Percentiles rank a stretch among this genome's conserved stretches.
phyloP scores from a whole-genome alignment of 2,888 invertebrate genomes.

The Meiosimyza platycephala region DNA sequence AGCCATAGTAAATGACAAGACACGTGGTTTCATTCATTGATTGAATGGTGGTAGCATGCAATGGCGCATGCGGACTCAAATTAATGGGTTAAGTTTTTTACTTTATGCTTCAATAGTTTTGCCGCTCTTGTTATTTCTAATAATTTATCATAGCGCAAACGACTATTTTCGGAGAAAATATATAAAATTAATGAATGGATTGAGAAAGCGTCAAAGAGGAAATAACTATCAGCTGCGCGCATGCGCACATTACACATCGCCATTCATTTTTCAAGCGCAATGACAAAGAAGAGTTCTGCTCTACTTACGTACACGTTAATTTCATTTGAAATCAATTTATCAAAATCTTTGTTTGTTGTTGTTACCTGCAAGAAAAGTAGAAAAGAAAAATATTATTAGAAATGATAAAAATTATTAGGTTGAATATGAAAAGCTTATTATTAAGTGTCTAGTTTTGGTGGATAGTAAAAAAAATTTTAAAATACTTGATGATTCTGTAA shows the following conservation, averaged over 20 bases:
- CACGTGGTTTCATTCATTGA: background rate
- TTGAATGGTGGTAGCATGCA: background rate
- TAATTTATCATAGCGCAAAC: background rate
- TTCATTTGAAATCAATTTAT: constrained; percentile 6
- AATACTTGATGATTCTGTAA: no score
- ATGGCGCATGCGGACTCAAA: background rate
- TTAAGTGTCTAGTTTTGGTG: background rate
- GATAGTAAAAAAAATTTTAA: no score
- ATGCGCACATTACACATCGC: background rate
- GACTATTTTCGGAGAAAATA: background rate
- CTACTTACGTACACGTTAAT: background rate
- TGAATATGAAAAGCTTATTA: background rate
- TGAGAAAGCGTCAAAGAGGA: background rate
- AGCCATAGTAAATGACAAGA: no score
- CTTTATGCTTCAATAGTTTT: background rate
- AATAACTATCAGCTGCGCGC: background rate
- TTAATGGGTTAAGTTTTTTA: constrained; percentile 4
- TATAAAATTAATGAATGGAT: background rate
- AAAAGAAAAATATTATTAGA: background rate
- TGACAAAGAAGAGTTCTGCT: background rate
- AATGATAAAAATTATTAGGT: background rate
- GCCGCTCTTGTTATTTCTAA: background rate
- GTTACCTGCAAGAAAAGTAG: background rate
- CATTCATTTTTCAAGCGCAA: no score
- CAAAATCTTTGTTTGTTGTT: background rate